Base-by-base conservation (phyloP, 2,113 vertebrate genomes). In the Platysteira castanea region DNA sequence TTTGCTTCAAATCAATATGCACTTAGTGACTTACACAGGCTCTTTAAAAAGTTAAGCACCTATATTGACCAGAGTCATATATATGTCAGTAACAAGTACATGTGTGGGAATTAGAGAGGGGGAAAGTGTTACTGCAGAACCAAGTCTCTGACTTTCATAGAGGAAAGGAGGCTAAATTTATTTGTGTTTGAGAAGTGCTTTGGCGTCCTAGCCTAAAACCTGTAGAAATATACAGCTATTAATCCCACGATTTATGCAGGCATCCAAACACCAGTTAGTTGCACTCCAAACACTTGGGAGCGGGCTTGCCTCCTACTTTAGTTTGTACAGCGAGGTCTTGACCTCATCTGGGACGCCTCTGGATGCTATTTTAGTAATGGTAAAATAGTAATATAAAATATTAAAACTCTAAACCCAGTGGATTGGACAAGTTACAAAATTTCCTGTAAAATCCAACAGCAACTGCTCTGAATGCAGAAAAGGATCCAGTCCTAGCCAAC, bases 1-100 rank as follows among this genome's bases (percentile, higher is more conserved):
- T 97, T 94, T 92, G n/a, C 80, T 95, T 92, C 96, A 56, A 93
- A 91, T 95, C 95, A 95, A 95, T 96, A 83, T 24, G 54, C 78
- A 93, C 65, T 91, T 90, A 91, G 75, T 74, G 84, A 93, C 91
- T 95, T 90, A 95, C 79, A 82, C 27, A 80, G 64, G 64, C 75
- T 90, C 59, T 87, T 92, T 84, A 96, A 91, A 90, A 96, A 97
- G 92, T 93, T 95, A 97, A 97, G 92, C 84, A 91, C 84, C 77
- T 89, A 77, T 94, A 95, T 96, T 97, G 91, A 93, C 90, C 77
- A 70, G 60, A 87, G 73, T 64, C 92, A 92, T 95, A 95, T 92
- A 93, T 73, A 92, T 92, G 90, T 81, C 96, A 89, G 85, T 83
- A 96, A 92, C 64, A 84, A 93, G 96, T 74, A 90, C 88, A 88